phyloP scores from a whole-genome alignment of 2,113 vertebrate genomes.

The Gasterosteus nipponicus region DNA sequence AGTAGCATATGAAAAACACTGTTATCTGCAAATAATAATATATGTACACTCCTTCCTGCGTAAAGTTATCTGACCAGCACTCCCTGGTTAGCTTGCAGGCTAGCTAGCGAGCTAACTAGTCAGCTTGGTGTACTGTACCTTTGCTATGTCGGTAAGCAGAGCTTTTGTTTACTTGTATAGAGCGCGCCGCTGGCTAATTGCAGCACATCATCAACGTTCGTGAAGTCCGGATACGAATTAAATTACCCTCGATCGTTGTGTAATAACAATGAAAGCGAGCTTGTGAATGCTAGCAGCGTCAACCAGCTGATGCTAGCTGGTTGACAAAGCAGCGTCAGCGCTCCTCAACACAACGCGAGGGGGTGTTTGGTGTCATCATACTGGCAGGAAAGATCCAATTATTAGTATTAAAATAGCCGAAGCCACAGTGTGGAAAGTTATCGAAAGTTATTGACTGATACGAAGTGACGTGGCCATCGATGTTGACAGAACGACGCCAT shows the following conservation, averaged over 20 bases:
- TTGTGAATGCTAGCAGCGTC: slow-evolving; percentile 38
- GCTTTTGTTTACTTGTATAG: not conserved
- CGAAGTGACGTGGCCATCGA: not conserved
- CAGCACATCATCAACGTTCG: not conserved
- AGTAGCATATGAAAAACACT: not conserved
- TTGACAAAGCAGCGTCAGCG: slow-evolving; percentile 23
- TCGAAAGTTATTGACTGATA: not conserved
- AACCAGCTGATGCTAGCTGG: slow-evolving; percentile 45
- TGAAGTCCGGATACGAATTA: not conserved
- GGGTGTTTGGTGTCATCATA: slow-evolving; percentile 20
- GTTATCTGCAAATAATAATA: not conserved
- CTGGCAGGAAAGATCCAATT: fast-evolving
- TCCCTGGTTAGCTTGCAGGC: not conserved
- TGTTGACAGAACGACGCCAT: not conserved
- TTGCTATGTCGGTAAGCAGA: not conserved
- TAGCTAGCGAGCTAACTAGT: slow-evolving; percentile 4
- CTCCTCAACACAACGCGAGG: slow-evolving; percentile 24
- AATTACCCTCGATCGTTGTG: not conserved
- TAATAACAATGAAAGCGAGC: not conserved
- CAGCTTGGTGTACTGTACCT: slow-evolving; percentile 56
- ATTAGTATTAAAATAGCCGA: not conserved
- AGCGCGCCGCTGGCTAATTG: not conserved
- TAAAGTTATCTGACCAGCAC: not conserved
- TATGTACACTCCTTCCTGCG: not conserved
- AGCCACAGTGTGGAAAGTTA: not conserved